Conservation (phyloP, 2,888 invertebrate species). For the Escarpia spicata region DNA sequence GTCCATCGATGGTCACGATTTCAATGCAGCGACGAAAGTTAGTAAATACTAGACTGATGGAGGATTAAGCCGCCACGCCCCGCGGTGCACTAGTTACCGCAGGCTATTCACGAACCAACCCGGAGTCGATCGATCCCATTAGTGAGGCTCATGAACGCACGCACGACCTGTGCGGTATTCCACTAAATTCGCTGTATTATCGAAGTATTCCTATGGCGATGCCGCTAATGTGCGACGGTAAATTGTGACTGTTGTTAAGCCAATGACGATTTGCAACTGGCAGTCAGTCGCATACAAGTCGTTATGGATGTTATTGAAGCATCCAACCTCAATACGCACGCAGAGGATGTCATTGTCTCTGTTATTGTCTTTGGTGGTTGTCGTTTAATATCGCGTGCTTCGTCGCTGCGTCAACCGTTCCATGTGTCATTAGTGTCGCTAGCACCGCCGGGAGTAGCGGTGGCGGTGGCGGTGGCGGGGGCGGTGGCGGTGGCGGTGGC, state of each 20-base stretch:
- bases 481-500: neutral
- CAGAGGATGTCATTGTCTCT: neutral
- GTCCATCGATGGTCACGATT: neutral
- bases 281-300: neutral
- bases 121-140: neutral
- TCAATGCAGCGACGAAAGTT: neutral
- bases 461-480: neutral
- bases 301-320: neutral
- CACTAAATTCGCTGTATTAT: neutral
- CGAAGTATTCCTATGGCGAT: neutral
- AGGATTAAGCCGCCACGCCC: neutral
- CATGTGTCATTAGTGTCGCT: neutral
- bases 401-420: neutral
- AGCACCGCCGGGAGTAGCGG: neutral
- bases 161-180: neutral
- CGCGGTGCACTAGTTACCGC: neutral
- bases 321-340: neutral
- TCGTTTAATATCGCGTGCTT: neutral
- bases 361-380: neutral
- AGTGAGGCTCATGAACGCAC: neutral
- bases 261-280: neutral
- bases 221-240: neutral
- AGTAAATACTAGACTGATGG: neutral
- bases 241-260: neutral
- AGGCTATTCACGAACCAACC: neutral